Evolutionary conservation across 1,140 invertebrate species (phyloP), one percentile per base, ranked within the genome.

Genomic region (Scylla paramamosain): DNA sequence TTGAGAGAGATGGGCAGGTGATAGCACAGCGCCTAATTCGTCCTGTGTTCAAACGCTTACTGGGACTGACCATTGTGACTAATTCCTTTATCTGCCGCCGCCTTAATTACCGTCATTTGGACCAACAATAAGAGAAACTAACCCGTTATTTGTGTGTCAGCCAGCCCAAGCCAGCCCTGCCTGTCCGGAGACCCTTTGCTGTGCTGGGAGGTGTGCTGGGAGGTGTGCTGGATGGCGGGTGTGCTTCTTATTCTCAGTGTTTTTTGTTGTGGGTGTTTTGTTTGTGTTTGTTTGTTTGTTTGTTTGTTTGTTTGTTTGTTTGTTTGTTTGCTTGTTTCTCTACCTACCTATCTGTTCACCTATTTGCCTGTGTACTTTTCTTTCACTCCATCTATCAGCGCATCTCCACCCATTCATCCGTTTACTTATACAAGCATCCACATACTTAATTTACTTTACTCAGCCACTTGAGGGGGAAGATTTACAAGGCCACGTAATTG

Each of bases 41-140:
- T 59, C 94, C 32, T 45, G 77, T 95, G 94, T 92, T 92, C 90
- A 92, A 95, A 92, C 94, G 94, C 90, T 95, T 95, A 92, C 90
- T 46, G 48, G 87, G 82, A 92, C 82, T 95, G 94, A 95, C 90
- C 94, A 95, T 95, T 25, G 67, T 12, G 67, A 77, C 67, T 77
- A 77, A 92, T 92, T 92, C 84, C 94, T 90, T 82, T 46, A 95
- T 92, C 89, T 32, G 67, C 89, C 94, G 89, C 45, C 67, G 0
- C 89, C 86, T 48, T 95, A 95, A 95, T 95, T 32, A 95, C 94
- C 67, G 86, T 91, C 91, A 95, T 95, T 90, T 83, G 12, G 32
- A 39, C 31, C 67, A 91, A 95, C 94, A 95, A 95, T 95, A 92
- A 95, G 84, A 95, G 94, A 95, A 95, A 95, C 94, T 92, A 91